Base-by-base conservation (phyloP, 2,797 vertebrate species). In the Pelochelys cantorii region DNA sequence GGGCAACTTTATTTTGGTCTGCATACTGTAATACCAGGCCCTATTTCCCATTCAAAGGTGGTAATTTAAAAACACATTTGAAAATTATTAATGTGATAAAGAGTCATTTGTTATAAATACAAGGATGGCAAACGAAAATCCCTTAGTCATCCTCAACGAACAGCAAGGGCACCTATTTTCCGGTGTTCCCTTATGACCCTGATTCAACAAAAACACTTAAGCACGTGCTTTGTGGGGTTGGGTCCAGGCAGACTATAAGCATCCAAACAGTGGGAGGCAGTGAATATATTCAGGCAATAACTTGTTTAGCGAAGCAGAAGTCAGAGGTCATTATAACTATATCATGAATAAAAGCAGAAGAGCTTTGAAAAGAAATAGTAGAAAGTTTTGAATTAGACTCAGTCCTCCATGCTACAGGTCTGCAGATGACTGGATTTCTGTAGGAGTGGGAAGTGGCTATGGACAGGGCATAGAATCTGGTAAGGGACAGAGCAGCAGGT, bases 161-260 rank as follows among this genome's bases (percentile, higher is more conserved):
- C 62, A 84, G 5, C 65, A 65, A 25, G 17, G 71, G 52, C 2
- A 10, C 13, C 48, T 53, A 29, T 53, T 53, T 52, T 78, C 17
- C 20, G 10, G 0, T 37, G 65, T 11, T 53, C 53, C 23, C 17
- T n/a, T 0, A 0, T 10, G 18, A 18, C 23, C 25, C 11, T 22
- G 18, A 11, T 23, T 74, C 6, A 53, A 75, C 17, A 57, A 60
- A 65, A 56, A 37, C 34, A 27, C 37, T n/a, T 10, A 15, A 3
- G 23, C 4, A 25, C 34, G 17, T 3, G 4, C 80, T 85, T 23
- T 42, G 78, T 81, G 56, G n/a, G 7, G 60, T 18, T 48, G 37
- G 55, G 59, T 31, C 42, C 25, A 34, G 79, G 54, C 59, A 78
- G n/a, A 25, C 31, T 18, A 62, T 74, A 42, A 22, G n/a, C 20